Evolutionary conservation across 2,888 invertebrate species (phyloP).

Genomic region (Taphrorychus bicolor): DNA sequence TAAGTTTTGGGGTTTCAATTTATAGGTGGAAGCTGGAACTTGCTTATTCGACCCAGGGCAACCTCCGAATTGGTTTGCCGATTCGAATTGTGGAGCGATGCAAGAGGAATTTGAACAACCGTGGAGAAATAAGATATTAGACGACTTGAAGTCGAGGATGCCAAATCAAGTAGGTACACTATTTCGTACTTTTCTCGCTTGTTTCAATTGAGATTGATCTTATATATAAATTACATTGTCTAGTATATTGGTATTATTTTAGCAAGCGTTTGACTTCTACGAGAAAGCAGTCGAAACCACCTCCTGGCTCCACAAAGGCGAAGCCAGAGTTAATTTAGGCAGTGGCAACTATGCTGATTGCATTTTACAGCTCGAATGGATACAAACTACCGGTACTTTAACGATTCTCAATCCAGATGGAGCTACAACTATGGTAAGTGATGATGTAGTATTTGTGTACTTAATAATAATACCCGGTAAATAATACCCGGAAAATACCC

Average conservation of each 20-base stretch:
- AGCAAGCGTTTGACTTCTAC: constrained; percentile 59
- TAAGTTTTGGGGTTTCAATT: too few relatives aligned
- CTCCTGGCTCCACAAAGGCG: constrained; percentile 86
- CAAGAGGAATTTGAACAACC: constrained; percentile 73
- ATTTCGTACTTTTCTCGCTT: background rate
- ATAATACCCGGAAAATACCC: background rate
- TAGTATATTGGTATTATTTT: background rate
- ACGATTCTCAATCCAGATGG: constrained; percentile 80
- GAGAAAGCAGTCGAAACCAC: constrained; percentile 83
- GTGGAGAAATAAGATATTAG: constrained; percentile 79
- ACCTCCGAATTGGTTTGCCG: constrained; percentile 76
- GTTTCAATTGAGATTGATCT: too few relatives aligned
- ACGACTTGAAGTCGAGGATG: constrained; percentile 64
- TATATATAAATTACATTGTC: background rate
- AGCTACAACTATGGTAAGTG: constrained; percentile 77
- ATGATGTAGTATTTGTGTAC: too few relatives aligned
- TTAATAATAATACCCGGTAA: too few relatives aligned
- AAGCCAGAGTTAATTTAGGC: constrained; percentile 66
- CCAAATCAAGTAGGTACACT: constrained; percentile 14
- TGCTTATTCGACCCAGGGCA: constrained; percentile 75
- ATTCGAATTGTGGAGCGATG: constrained; percentile 43
- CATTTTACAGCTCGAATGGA: constrained; percentile 83
- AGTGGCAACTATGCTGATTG: constrained; percentile 71
- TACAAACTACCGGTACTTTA: constrained; percentile 69
- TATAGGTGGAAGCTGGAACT: constrained; percentile 66